Evolutionary conservation across 2,888 invertebrate species (phyloP).

Genomic region (Podotricha telesiphe): DNA sequence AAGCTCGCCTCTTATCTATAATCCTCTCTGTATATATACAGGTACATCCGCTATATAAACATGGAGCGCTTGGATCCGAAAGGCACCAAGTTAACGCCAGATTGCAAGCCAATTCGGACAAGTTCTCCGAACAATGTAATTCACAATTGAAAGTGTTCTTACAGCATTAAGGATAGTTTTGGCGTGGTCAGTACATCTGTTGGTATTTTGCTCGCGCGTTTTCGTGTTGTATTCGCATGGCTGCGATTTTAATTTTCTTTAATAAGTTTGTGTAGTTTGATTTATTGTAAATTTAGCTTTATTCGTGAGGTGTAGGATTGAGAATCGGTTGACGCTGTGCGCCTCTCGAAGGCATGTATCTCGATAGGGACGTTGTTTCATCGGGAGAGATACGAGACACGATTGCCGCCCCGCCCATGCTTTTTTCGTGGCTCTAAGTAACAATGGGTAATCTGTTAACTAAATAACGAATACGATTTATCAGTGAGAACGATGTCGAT

Average conservation of each 20-base stretch:
- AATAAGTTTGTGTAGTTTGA: conserved; percentile 65
- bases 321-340: conserved; percentile 44
- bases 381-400: conserved; percentile 69
- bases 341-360: conserved; percentile 77
- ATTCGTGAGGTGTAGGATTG: conserved; percentile 46
- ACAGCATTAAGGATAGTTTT: conserved; percentile 62
- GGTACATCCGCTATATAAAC: conserved; percentile 68
- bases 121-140: conserved; percentile 38
- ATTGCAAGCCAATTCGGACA: conserved; percentile 50
- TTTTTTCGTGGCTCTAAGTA: conserved; percentile 82
- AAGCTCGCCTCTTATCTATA: conserved; percentile 78
- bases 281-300: conserved; percentile 52
- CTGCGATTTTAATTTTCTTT: conserved; percentile 83
- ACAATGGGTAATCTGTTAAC: conserved; percentile 83
- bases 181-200: conserved; percentile 48
- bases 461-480: conserved; percentile 78
- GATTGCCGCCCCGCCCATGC: conserved; percentile 80
- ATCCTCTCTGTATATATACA: conserved; percentile 78
- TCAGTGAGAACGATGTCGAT: conserved; percentile 64
- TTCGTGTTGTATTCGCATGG: conserved; percentile 76
- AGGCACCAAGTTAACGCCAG: conserved; percentile 54
- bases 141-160: conserved; percentile 51
- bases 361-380: conserved; percentile 76
- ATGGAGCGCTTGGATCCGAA: conserved; percentile 53
- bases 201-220: conserved; percentile 63